These are phyloP conservation scores for Morpho deidamia DNA, from an alignment of 2,888 invertebrate species.

Conservation along the genomic window DNA sequence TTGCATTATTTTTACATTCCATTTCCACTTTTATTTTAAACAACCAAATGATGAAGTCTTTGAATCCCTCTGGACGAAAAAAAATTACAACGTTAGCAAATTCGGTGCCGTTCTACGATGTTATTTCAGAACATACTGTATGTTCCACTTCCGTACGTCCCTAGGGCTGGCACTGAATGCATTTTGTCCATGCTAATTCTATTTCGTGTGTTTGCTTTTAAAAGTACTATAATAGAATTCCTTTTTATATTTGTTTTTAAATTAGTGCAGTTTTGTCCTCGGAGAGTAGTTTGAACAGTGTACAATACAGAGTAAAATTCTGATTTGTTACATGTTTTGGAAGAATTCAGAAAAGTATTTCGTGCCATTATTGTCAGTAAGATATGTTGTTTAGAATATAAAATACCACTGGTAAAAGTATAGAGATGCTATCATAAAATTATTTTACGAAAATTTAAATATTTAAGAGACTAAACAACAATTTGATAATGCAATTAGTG, in stretches of 20 bases:
- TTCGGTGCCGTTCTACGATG: constrained; percentile 20
- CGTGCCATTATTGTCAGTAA: too few relatives aligned
- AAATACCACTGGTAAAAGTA: too few relatives aligned
- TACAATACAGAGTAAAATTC: background rate
- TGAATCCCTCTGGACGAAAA: constrained; percentile 8
- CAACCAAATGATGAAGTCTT: constrained; percentile 2
- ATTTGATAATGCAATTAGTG: too few relatives aligned
- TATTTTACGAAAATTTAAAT: too few relatives aligned
- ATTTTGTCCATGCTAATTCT: constrained; percentile 46
- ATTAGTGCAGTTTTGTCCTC: constrained; percentile 8
- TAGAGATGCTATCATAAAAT: too few relatives aligned
- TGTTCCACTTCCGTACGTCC: constrained; percentile 31
- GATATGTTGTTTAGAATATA: too few relatives aligned
- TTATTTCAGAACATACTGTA: constrained; percentile 30
- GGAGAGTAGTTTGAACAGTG: background rate
- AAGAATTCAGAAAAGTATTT: too few relatives aligned
- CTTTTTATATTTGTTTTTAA: constrained; percentile 26
- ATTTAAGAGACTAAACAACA: too few relatives aligned
- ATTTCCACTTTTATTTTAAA: background rate
- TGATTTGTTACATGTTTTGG: background rate
- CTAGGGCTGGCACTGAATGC: constrained; percentile 36
- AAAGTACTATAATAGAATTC: constrained; percentile 36
- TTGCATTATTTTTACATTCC: background rate
- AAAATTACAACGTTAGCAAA: constrained; percentile 22
- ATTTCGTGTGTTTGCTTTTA: constrained; percentile 35